Evolutionary conservation across 1,140 invertebrate genomes (phyloP).

Genomic region (Medauroidea extradentata): DNA sequence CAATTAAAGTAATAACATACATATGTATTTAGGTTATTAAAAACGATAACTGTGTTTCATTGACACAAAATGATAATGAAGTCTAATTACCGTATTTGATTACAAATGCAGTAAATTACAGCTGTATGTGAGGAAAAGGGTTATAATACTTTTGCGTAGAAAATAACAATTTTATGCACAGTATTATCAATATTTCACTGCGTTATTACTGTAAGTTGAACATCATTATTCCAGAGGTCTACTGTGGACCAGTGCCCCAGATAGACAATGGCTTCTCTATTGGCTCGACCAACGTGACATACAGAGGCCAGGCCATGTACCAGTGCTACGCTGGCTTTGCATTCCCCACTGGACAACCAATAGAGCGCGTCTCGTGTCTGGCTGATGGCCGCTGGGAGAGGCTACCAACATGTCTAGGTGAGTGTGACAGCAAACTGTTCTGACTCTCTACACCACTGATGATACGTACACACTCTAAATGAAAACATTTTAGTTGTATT

Average conservation of each 20-base stretch:
- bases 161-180: no score
- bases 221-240: slow-evolving; percentile 66
- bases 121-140: no score
- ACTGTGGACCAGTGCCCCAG: slow-evolving; percentile 95
- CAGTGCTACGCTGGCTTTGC: slow-evolving; percentile 96
- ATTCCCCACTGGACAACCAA: slow-evolving; percentile 80
- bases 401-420: slow-evolving; percentile 82
- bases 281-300: slow-evolving; percentile 91
- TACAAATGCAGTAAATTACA: no score
- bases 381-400: slow-evolving; percentile 87
- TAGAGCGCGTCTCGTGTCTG: slow-evolving; percentile 84
- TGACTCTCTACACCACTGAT: no score
- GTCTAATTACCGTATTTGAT: no score
- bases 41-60: no score
- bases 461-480: no score
- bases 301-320: slow-evolving; percentile 86
- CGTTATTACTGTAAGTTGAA: slow-evolving; percentile 8
- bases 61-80: no score
- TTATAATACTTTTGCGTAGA: no score
- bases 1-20: no score
- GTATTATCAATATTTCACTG: neutral
- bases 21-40: no score
- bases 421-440: slow-evolving; percentile 16
- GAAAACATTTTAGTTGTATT: no score
- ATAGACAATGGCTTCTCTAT: slow-evolving; percentile 97